These are phyloP conservation scores for Autographa gamma DNA, from an alignment of 2,888 invertebrate genomes.

Conservation along the genomic window DNA sequence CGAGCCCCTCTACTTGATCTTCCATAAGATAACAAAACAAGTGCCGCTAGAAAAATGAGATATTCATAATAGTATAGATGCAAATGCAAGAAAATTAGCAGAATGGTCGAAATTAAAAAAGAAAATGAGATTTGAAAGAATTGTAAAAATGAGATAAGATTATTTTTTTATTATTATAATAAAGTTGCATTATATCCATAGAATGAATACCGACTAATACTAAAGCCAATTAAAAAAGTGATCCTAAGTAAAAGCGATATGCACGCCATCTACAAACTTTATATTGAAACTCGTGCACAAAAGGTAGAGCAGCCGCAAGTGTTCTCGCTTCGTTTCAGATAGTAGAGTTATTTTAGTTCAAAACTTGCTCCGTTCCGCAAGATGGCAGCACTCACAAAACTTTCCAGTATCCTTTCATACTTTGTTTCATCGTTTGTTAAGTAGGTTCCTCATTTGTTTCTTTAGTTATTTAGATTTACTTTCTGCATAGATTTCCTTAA, in stretches of 20 bases:
- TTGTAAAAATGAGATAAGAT: too few species aligned
- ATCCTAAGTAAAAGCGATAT: not conserved
- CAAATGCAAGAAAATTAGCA: too few species aligned
- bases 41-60: too few species aligned
- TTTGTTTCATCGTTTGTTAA: slow-evolving; percentile 21
- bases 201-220: too few species aligned
- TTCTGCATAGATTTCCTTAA: not conserved
- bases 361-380: slow-evolving; percentile 24
- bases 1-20: too few species aligned
- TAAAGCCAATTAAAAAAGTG: too few species aligned
- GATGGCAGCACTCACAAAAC: slow-evolving; percentile 60
- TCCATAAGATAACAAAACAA: too few species aligned
- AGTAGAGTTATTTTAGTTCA: slow-evolving; percentile 1
- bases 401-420: slow-evolving; percentile 27
- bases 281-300: slow-evolving; percentile 10
- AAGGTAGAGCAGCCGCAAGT: not conserved
- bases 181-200: too few species aligned
- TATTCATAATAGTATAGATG: too few species aligned
- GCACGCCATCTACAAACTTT: slow-evolving; percentile 39
- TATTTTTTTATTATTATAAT: too few species aligned
- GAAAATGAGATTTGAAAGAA: too few species aligned
- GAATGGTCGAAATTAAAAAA: too few species aligned
- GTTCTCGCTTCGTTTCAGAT: not conserved
- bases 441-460: not conserved
- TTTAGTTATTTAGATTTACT: not conserved